Evolutionary conservation across 1,140 invertebrate species (phyloP).

Genomic region (fruit fly (Drosophila melanogaster)): DNA sequence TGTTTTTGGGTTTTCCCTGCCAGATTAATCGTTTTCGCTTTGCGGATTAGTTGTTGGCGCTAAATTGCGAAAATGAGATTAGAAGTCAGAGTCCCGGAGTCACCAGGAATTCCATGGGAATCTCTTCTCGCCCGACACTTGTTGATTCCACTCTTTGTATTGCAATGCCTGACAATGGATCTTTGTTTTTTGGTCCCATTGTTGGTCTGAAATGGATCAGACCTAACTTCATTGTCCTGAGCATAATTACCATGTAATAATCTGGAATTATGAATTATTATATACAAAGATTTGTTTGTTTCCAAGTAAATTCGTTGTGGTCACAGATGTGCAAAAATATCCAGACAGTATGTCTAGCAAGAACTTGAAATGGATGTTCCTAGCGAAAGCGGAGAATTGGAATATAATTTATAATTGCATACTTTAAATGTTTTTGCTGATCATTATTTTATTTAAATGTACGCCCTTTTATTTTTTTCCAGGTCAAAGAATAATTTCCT

Average conservation of each 20-base stretch:
- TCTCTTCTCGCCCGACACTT: conserved; percentile 34
- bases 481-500: no score
- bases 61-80: conserved; percentile 82
- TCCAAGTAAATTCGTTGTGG: conserved; percentile 60
- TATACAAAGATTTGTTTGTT: conserved; percentile 49
- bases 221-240: neutral
- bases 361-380: neutral
- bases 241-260: conserved; percentile 76
- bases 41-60: conserved; percentile 77
- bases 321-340: conserved; percentile 43
- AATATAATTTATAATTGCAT: neutral
- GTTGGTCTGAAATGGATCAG: conserved; percentile 12
- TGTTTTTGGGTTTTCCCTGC: conserved; percentile 26
- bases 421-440: no score
- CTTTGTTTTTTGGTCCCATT: conserved; percentile 30
- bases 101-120: conserved; percentile 57
- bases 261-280: conserved; percentile 62
- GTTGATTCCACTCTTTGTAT: conserved; percentile 29
- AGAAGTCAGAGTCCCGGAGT: conserved; percentile 25
- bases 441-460: no score
- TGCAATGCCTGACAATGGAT: conserved; percentile 33
- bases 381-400: neutral
- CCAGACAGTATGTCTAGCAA: conserved; percentile 58
- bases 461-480: no score
- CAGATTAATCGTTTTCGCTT: conserved; percentile 80